These are phyloP conservation scores for Geococcyx californianus DNA, from an alignment of 2,113 vertebrate genomes.

Conservation along the genomic window DNA sequence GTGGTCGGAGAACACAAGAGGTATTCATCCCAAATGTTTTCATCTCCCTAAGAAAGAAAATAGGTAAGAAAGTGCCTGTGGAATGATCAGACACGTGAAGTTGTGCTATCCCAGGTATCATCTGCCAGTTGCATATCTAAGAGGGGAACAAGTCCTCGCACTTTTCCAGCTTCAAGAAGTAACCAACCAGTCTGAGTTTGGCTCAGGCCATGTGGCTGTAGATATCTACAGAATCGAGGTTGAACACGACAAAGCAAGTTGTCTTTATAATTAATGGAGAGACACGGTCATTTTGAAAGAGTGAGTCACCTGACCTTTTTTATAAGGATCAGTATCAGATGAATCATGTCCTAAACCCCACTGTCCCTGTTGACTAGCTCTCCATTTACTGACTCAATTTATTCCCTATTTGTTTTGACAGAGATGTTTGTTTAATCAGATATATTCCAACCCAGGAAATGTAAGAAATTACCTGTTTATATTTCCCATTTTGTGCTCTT, in stretches of 20 bases:
- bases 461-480: neutral
- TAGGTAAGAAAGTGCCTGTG: neutral
- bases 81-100: neutral
- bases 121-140: neutral
- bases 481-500: neutral
- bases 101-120: neutral
- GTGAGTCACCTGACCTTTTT: conserved; percentile 31
- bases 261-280: conserved; percentile 8
- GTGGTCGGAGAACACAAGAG: neutral
- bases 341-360: conserved; percentile 17
- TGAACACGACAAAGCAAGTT: neutral
- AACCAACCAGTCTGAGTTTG: neutral
- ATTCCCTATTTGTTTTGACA: neutral
- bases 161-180: neutral
- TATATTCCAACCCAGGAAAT: neutral
- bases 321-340: conserved; percentile 7
- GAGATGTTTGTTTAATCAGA: conserved; percentile 42
- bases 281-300: neutral
- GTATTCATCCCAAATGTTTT: neutral
- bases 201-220: neutral
- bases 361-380: conserved; percentile 18
- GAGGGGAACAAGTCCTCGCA: neutral
- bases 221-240: neutral
- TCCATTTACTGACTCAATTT: conserved; percentile 37
- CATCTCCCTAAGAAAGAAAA: neutral